phyloP scores from a whole-genome alignment of 30 jellyfish, hydroid and myxozoan genomes.

The Haliclystus octoradiatus region DNA sequence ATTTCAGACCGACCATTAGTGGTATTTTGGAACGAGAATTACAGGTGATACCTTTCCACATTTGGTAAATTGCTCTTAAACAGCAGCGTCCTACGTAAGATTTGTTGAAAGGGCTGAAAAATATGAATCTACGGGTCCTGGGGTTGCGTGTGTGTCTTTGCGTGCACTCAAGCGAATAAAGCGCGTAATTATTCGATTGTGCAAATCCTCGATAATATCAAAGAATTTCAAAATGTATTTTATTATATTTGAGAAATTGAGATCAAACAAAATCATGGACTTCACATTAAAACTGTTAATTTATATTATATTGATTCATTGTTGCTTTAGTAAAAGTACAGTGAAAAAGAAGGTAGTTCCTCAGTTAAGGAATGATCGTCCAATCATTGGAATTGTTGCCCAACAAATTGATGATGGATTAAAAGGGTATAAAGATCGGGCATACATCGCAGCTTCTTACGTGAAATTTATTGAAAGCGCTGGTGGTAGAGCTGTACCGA shows the following conservation, averaged over 20 bases:
- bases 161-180: no score
- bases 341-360: neutral
- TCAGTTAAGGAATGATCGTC: conserved; percentile 68
- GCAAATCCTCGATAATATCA: no score
- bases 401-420: conserved; percentile 33
- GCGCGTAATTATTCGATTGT: no score
- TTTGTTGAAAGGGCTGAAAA: no score
- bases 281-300: no score
- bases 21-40: conserved; percentile 32
- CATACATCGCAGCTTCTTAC: conserved; percentile 82
- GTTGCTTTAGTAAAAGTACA: no score
- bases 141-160: no score
- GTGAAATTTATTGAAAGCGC: conserved; percentile 85
- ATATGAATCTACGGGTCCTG: no score
- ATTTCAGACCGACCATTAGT: conserved; percentile 65
- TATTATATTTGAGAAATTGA: no score
- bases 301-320: no score
- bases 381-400: conserved; percentile 82
- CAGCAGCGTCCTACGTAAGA: conserved; percentile 85
- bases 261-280: no score
- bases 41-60: conserved; percentile 67
- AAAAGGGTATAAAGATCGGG: conserved; percentile 24
- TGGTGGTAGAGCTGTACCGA: conserved; percentile 96
- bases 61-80: conserved; percentile 38
- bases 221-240: no score